Percentiles rank a stretch among this genome's conserved stretches.
Conservation (phyloP, 2,888 invertebrate species). For the Agriopis aurantiaria region DNA sequence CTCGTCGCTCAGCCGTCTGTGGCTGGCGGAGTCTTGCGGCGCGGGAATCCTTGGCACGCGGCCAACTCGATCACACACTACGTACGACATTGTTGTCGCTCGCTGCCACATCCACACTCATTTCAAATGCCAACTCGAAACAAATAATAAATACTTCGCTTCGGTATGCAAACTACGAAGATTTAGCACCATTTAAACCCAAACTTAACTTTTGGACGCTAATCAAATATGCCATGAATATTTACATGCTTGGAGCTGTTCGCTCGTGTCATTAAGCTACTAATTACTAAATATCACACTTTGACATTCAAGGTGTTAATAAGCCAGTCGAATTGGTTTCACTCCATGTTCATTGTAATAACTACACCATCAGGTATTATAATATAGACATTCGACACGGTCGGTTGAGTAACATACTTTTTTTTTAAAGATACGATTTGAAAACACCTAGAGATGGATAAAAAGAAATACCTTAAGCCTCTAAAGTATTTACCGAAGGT, state of each 20-base stretch:
- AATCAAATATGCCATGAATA: slow-evolving; percentile 73
- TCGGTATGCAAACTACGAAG: slow-evolving; percentile 50
- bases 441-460: slow-evolving; percentile 58
- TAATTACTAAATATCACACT: slow-evolving; percentile 50
- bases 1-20: slow-evolving; percentile 75
- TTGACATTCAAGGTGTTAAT: slow-evolving; percentile 47
- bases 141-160: slow-evolving; percentile 57
- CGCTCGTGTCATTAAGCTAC: slow-evolving; percentile 50
- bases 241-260: slow-evolving; percentile 59
- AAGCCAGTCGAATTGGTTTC: slow-evolving; percentile 8
- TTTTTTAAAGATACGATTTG: slow-evolving; percentile 55
- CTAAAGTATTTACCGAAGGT: slow-evolving; percentile 68
- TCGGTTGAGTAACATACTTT: slow-evolving; percentile 46
- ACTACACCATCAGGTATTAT: not conserved
- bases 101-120: slow-evolving; percentile 57
- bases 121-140: slow-evolving; percentile 58
- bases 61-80: slow-evolving; percentile 77
- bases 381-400: slow-evolving; percentile 31
- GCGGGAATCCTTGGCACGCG: slow-evolving; percentile 63
- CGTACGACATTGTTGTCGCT: slow-evolving; percentile 61
- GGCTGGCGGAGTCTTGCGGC: slow-evolving; percentile 70
- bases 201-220: slow-evolving; percentile 67
- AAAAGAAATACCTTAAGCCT: slow-evolving; percentile 65
- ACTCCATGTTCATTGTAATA: not conserved
- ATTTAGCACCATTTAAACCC: slow-evolving; percentile 63